A percentile compares a stretch with the other conserved stretches of the same genome.
phyloP scores from a whole-genome alignment of 2,888 invertebrate genomes.

The Dryobotodes eremita region DNA sequence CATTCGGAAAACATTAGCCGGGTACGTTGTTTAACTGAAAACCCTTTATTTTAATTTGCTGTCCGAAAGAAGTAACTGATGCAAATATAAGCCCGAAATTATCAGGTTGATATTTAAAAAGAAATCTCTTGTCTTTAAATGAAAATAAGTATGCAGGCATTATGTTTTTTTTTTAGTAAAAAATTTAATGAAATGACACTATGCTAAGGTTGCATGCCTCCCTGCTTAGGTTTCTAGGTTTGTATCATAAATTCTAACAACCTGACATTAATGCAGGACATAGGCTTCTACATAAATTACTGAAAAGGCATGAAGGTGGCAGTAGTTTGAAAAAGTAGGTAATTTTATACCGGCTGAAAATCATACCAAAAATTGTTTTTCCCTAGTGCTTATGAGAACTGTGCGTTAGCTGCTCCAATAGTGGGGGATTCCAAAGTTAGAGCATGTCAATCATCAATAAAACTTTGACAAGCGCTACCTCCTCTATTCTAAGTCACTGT shows the following conservation, averaged over 20 bases:
- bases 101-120: constrained; percentile 14
- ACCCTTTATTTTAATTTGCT: constrained; percentile 71
- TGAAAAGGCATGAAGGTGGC: background rate
- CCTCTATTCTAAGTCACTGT: background rate
- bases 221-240: background rate
- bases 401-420: no score
- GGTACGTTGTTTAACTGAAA: constrained; percentile 70
- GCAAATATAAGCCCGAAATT: constrained; percentile 59
- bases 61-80: constrained; percentile 63
- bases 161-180: no score
- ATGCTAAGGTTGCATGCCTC: background rate
- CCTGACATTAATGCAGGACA: constrained; percentile 3
- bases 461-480: no score
- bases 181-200: background rate
- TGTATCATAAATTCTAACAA: constrained; percentile 16
- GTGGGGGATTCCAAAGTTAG: no score
- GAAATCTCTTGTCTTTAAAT: background rate
- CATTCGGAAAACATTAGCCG: constrained; percentile 71
- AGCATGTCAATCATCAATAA: no score
- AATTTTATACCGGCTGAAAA: no score
- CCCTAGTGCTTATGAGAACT: no score
- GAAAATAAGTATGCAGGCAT: background rate
- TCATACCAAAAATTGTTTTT: no score
- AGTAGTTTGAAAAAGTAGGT: no score
- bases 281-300: constrained; percentile 3